Percentiles rank a stretch among this genome's conserved stretches.
Conservation (phyloP, 2,888 invertebrate genomes). For the Leptopterna dolabrata region DNA sequence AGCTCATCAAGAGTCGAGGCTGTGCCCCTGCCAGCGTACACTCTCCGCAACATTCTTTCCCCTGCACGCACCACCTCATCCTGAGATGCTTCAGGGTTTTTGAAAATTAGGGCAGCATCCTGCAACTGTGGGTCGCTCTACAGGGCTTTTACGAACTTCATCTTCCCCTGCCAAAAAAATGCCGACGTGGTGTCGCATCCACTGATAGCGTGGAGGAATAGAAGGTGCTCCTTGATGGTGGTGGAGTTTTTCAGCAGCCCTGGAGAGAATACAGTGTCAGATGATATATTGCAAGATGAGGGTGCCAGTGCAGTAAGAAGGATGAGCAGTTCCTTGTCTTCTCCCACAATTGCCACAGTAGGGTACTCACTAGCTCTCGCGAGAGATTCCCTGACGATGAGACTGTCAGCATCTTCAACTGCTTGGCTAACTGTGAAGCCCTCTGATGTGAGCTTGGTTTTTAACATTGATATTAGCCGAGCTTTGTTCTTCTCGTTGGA, state of each 20-base stretch:
- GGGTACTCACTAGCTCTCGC: too few relatives aligned
- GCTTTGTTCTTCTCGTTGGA: neutral
- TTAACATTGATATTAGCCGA: neutral
- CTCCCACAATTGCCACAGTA: too few relatives aligned
- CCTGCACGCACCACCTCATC: neutral
- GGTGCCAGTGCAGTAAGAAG: too few relatives aligned
- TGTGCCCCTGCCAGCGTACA: too few relatives aligned
- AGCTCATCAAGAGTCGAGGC: too few relatives aligned
- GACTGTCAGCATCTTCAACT: neutral
- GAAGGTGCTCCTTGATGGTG: neutral
- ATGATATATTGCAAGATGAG: too few relatives aligned
- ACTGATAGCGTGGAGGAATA: slow-evolving; percentile 2
- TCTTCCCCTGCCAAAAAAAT: neutral
- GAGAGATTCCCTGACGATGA: too few relatives aligned
- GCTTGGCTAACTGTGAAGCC: neutral
- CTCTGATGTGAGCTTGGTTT: neutral
- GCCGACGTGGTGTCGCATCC: slow-evolving; percentile 31
- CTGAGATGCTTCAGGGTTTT: neutral
- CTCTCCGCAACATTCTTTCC: too few relatives aligned
- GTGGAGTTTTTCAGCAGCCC: too few relatives aligned
- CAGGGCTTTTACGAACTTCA: neutral
- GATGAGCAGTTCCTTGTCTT: too few relatives aligned
- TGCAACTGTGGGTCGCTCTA: neutral
- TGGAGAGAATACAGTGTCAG: too few relatives aligned
- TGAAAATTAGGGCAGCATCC: neutral